A percentile compares a stretch with the other conserved stretches of the same genome.
Evolutionary conservation across 2,888 invertebrate genomes (phyloP).

Genomic region (Hirtodrosophila histrioides): DNA sequence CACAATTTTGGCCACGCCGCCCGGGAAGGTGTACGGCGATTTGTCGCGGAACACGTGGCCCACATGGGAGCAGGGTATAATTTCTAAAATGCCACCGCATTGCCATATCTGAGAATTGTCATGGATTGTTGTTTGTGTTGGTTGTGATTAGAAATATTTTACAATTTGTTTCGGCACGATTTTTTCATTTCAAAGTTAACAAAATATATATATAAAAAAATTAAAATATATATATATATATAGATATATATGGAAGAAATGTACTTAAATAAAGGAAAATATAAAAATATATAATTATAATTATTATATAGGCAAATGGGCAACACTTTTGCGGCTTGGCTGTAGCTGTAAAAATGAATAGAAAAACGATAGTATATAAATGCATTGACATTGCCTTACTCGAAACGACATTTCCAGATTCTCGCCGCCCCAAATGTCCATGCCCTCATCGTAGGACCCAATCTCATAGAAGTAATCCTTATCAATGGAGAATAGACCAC

Average conservation of each 20-base stretch:
- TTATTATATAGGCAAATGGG: constrained; percentile 39
- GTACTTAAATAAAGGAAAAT: constrained; percentile 30
- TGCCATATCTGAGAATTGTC: constrained; percentile 92
- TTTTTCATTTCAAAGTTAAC: constrained; percentile 16
- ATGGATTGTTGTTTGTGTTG: constrained; percentile 74
- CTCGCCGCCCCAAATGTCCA: constrained; percentile 98
- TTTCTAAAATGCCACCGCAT: constrained; percentile 97
- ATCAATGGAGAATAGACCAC: constrained; percentile 97
- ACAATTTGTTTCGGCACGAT: constrained; percentile 10
- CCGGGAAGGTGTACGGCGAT: constrained; percentile 99
- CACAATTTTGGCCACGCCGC: constrained; percentile 98
- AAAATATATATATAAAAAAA: constrained; percentile 18
- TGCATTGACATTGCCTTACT: constrained; percentile 79
- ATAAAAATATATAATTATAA: constrained; percentile 15
- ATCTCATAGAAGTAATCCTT: constrained; percentile 98
- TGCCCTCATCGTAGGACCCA: constrained; percentile 99
- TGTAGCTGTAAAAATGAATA: constrained; percentile 59
- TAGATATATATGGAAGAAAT: too few species aligned
- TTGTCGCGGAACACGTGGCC: constrained; percentile 99
- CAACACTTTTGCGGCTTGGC: constrained; percentile 75
- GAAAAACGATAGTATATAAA: constrained; percentile 39
- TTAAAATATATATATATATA: constrained; percentile 14
- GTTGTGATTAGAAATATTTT: constrained; percentile 47
- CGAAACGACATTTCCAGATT: constrained; percentile 86
- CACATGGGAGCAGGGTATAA: constrained; percentile 97